Conservation (phyloP, 1,140 invertebrate genomes). For the Vanessa atalanta region DNA sequence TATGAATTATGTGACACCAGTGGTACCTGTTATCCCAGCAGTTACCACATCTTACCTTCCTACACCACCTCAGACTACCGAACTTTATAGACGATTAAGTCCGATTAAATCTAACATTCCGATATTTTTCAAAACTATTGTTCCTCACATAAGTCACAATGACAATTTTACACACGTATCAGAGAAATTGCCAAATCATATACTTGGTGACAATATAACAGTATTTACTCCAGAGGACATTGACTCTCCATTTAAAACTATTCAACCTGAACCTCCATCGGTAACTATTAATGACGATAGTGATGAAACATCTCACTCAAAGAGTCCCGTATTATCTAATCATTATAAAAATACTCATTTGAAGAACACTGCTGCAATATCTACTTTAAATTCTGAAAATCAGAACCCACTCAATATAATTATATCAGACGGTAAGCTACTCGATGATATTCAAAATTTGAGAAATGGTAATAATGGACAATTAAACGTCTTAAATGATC, state of each 20-base stretch:
- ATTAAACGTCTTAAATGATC: conserved; percentile 37
- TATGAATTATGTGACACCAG: conserved; percentile 60
- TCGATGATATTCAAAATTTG: conserved; percentile 40
- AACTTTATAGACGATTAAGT: conserved; percentile 52
- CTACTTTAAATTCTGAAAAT: conserved; percentile 11
- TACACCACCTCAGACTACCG: conserved; percentile 48
- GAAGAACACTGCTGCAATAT: not conserved
- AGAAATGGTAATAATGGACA: conserved; percentile 12
- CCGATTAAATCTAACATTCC: conserved; percentile 50
- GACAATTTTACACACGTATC: conserved; percentile 29
- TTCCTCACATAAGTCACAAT: conserved; percentile 32
- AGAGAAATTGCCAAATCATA: conserved; percentile 30
- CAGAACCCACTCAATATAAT: conserved; percentile 44
- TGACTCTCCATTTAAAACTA: conserved; percentile 53
- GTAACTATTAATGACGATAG: conserved; percentile 38
- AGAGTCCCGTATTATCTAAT: conserved; percentile 20
- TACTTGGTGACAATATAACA: conserved; percentile 51
- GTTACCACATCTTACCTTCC: conserved; percentile 48
- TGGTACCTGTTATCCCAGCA: conserved; percentile 49
- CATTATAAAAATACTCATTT: conserved; percentile 15
- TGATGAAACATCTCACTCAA: conserved; percentile 25
- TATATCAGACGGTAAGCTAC: conserved; percentile 47
- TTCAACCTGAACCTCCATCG: conserved; percentile 50
- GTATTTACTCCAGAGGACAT: conserved; percentile 53
- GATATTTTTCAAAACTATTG: conserved; percentile 52